Conservation (phyloP, 2,113 vertebrate species). For the Rhynchomys soricoides region DNA sequence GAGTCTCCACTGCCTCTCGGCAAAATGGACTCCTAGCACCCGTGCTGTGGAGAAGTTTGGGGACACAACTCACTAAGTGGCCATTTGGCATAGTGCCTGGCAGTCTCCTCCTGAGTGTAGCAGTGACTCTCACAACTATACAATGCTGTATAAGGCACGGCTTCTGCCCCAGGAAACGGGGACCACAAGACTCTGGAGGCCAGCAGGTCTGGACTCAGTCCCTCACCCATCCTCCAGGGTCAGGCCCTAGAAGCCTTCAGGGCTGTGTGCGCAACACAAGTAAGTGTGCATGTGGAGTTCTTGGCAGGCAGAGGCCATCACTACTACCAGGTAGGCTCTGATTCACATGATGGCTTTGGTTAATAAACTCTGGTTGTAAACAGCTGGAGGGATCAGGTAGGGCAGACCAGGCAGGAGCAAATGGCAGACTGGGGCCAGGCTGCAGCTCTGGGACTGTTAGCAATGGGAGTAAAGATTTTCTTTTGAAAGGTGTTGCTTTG, state of each 20-base stretch:
- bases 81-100: not conserved
- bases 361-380: not conserved
- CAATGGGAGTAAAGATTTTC: rapidly evolving
- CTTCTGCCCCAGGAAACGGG: not conserved
- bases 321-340: not conserved
- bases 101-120: rapidly evolving
- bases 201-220: not conserved
- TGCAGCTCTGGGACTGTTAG: not conserved
- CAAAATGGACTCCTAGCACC: not conserved
- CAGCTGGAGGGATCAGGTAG: not conserved
- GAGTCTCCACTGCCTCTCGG: not conserved
- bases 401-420: not conserved
- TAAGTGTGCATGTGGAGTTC: rapidly evolving
- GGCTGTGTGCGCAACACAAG: not conserved
- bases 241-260: too few species aligned
- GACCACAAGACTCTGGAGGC: not conserved
- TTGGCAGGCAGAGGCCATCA: not conserved
- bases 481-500: not conserved
- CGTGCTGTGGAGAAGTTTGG: not conserved
- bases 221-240: rapidly evolving
- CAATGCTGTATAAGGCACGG: not conserved
- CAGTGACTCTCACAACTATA: not conserved
- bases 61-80: not conserved
- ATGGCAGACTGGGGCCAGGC: rapidly evolving
- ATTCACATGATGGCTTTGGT: not conserved